Evolutionary conservation across 2,888 invertebrate genomes (phyloP), one percentile per base, ranked within the genome.

Genomic region (Meiosimyza platycephala): DNA sequence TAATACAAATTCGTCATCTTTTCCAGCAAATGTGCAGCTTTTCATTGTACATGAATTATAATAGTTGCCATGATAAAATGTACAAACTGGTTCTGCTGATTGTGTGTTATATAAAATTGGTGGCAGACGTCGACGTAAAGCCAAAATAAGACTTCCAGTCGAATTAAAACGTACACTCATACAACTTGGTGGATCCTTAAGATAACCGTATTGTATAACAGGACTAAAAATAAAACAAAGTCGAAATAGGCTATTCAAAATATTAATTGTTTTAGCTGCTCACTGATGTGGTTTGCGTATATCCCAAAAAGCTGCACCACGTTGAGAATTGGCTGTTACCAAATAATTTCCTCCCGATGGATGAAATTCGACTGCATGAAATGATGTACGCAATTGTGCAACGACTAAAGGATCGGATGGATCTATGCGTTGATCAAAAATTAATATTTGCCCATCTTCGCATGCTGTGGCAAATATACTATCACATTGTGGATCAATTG

Each of bases 1-100:
- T 50, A 98, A 86, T 66, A 98, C 91, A 83, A 92, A 96, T 89
- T 97, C 93, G 82, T 98, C 97, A 50, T 92, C 90, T 57, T 94
- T 93, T 0, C 98, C 98, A 16, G 96, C 97, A 87, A 98, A 98
- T 76, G 93, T 94, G 83, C 97, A 96, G 76, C 96, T 97, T 88
- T 98, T 98, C 96, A 98, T 97, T 0, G 98, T 98, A 84, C 97
- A 98, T 0, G 95, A 95, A 86, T 98, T 98, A 83, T 95, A 96
- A 86, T 98, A 98, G 76, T 95, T 95, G 64, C 93, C 91, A 85
- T 97, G 95, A 85, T 96, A 95, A 88, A 98, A 97, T 86, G 96
- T 94, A 48, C 93, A 95, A 40, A 94, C 87, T 0, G 94, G 93
- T 57, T 90, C 90, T 0, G 93, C 89, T 0, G 91, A 91, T 77